These are phyloP conservation scores for Papilio gigon DNA, from an alignment of 2,888 invertebrate species.

Conservation along the genomic window DNA sequence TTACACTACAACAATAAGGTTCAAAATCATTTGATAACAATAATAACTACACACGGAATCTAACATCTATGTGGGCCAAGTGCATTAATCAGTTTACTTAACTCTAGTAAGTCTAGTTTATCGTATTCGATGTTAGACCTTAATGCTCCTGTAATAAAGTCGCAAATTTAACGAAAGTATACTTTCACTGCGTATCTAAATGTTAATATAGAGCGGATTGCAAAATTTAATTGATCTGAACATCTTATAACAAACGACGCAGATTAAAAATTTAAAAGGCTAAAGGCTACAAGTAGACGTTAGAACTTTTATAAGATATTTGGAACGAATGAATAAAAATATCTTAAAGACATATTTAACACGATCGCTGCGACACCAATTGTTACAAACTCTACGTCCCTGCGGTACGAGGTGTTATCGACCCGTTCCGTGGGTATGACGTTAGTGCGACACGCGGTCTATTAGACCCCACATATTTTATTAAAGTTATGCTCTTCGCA, in stretches of 20 bases:
- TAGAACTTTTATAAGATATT: too few relatives aligned
- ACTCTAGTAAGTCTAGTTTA: constrained; percentile 12
- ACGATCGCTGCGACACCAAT: too few relatives aligned
- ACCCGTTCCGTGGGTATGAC: too few relatives aligned
- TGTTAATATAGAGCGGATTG: constrained; percentile 3
- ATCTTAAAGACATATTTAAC: too few relatives aligned
- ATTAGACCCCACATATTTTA: too few relatives aligned
- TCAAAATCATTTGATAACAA: background rate
- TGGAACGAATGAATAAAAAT: too few relatives aligned
- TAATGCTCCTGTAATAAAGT: background rate
- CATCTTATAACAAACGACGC: background rate
- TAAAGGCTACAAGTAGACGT: too few relatives aligned
- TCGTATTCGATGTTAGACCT: background rate
- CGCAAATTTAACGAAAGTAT: background rate
- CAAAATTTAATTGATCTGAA: background rate
- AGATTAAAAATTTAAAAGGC: background rate
- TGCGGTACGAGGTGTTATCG: too few relatives aligned
- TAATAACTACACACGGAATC: background rate
- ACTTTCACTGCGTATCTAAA: background rate
- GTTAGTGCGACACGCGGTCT: too few relatives aligned
- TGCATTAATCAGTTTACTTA: constrained; percentile 22
- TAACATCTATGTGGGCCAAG: constrained; percentile 22
- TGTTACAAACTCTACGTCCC: too few relatives aligned
- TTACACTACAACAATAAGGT: background rate
- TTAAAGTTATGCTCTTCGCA: too few relatives aligned